phyloP scores from a whole-genome alignment of 1,140 invertebrate genomes.

The Ceratosolen fusciceps region DNA sequence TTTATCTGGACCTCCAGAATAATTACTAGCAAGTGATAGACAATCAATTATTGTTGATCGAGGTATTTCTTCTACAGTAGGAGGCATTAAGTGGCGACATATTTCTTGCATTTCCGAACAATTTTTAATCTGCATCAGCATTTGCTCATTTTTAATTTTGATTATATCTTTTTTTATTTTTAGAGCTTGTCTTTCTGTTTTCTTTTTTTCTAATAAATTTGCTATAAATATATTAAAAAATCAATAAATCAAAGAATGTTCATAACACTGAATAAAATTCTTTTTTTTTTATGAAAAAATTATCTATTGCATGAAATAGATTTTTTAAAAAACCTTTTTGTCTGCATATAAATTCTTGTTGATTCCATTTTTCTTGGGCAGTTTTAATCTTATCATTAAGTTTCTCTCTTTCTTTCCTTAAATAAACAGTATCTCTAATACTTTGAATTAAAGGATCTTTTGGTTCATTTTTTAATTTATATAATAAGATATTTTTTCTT shows the following conservation, averaged over 20 bases:
- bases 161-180: conserved; percentile 57
- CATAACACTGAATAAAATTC: not conserved
- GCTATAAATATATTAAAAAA: conserved; percentile 45
- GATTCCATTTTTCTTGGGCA: conserved; percentile 58
- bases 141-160: conserved; percentile 58
- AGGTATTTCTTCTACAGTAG: conserved; percentile 55
- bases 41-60: conserved; percentile 55
- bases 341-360: conserved; percentile 57
- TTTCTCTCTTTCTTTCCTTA: conserved; percentile 54
- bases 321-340: conserved; percentile 58
- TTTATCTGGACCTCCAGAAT: conserved; percentile 59
- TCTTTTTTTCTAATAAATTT: conserved; percentile 54
- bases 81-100: conserved; percentile 61
- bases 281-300: not conserved
- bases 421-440: conserved; percentile 52
- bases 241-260: not conserved
- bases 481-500: conserved; percentile 64
- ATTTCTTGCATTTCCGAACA: conserved; percentile 60
- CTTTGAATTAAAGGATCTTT: conserved; percentile 55
- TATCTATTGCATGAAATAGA: conserved; percentile 10
- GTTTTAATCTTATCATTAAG: conserved; percentile 55
- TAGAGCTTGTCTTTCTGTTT: conserved; percentile 47
- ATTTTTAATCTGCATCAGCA: conserved; percentile 55
- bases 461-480: conserved; percentile 57
- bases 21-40: conserved; percentile 56